Evolutionary conservation across 1,140 invertebrate genomes (phyloP), one percentile per base, ranked within the genome.

Genomic region (Saccostrea echinata): DNA sequence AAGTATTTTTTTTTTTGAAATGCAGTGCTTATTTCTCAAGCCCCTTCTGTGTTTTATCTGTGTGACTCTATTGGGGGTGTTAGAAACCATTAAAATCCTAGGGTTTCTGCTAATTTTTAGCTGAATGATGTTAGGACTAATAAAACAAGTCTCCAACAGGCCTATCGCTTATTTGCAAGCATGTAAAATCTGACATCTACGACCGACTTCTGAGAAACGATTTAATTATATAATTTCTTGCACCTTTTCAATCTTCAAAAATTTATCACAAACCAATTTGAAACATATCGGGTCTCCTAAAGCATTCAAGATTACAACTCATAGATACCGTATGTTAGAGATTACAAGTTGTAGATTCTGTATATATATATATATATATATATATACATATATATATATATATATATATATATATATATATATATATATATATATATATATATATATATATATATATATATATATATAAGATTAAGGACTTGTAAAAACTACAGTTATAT

Each of bases 151-250:
- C 16, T 76, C 30, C 68, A 76, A 33, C 24, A 30, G 27, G 68
- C 68, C 27, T 76, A 76, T 76, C 11, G 27, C 12, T 27, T 76
- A 21, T n/a, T n/a, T 76, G 30, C 68, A 27, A 33, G 68, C 68
- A 33, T 76, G 68, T 76, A 30, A 76, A 61, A 30, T 76, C 68
- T 76, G 68, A 76, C 68, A 76, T 76, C 30, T 76, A 30, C 33
- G 27, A 76, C 68, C 68, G 27, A 76, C 27, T 76, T 76, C 27
- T 76, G 16, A 76, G 68, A 16, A 27, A 11, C 64, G 64, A 24
- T 76, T 21, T 64, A n/a, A 21, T 24, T 13, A 64, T 24, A n/a
- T 64, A 24, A 64, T 64, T 64, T 64, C 18, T n/a, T 21, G 24
- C 21, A 24, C 57, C 21, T n/a, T 64, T 64, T 21, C n/a, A 1